Conservation (phyloP, 2,797 vertebrate genomes). For the Merluccius polli region DNA sequence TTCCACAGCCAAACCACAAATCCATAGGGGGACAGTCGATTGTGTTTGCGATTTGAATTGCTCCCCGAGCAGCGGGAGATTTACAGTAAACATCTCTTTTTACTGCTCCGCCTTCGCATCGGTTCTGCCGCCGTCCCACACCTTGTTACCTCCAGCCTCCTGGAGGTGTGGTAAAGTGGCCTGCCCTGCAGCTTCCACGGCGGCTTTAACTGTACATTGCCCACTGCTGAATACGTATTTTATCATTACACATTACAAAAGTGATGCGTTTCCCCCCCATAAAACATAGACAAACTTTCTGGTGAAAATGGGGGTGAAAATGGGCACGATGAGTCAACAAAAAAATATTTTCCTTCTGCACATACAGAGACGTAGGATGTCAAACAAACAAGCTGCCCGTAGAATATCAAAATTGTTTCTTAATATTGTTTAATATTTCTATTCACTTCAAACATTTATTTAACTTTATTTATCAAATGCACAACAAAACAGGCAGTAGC, state of each 20-base stretch:
- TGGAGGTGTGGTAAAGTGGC: constrained; percentile 28
- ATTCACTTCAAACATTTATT: neutral
- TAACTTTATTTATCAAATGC: too few relatives aligned
- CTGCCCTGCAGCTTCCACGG: neutral
- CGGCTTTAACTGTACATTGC: neutral
- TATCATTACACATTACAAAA: neutral
- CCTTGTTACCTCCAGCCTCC: constrained; percentile 47
- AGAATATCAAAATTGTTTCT: neutral
- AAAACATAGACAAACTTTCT: neutral
- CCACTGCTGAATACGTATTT: neutral
- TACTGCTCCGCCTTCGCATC: constrained; percentile 48
- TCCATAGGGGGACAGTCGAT: constrained; percentile 64
- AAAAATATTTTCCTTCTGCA: neutral
- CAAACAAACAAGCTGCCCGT: neutral
- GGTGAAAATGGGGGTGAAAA: neutral
- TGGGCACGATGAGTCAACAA: neutral
- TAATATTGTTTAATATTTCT: neutral
- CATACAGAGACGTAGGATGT: neutral
- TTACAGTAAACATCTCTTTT: constrained; percentile 74
- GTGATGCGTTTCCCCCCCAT: neutral
- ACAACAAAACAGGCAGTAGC: too few relatives aligned
- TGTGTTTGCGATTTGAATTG: constrained; percentile 74
- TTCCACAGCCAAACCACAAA: constrained; percentile 56
- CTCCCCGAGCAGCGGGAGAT: constrained; percentile 65
- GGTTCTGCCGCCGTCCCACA: constrained; percentile 20